Base-by-base conservation (phyloP, 2,888 invertebrate species). In the Drosophila hawaiiensis region DNA sequence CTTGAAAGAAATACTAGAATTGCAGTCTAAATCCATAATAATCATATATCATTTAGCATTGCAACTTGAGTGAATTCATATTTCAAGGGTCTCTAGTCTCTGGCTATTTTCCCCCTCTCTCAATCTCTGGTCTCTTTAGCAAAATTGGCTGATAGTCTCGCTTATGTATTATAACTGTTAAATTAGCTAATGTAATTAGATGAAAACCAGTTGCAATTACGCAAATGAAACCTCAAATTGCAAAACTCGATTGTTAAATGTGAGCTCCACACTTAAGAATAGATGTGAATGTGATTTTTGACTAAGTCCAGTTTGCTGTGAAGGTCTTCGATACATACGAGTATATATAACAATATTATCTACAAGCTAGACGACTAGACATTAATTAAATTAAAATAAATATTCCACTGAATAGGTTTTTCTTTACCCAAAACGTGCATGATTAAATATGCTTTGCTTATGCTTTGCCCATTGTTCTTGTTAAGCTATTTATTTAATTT, bases 41-140 rank as follows among this genome's bases (percentile, higher is more conserved):
- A 53, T 62, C 62, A 50, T 22, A 72, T 65, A 49, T 59, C 31
- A 63, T 53, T 54, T 28, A 70, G 54, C 77, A 84, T 84, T 86
- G 84, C 77, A 78, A 84, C 55, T 61, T 53, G 87, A 82, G 62
- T 80, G 65, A 60, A 72, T 43, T 77, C 56, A 64, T 53, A 67
- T 71, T 76, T 55, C 72, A 76, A 68, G 65, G 69, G 72, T 68
- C 60, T 71, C 67, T 41, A 59, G 66, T 63, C 62, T 35, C 28
- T 22, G 22, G 16, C 3, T 19, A 25, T 6, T 50, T 12, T 50
- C 19, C 28, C 50, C 7, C 39, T 22, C 59, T 49, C 39, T 56
- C 29, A 14, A 9, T 50, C 35, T 16, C 22, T 29, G 14, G 28
- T 10, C 29, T 22, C 22, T 16, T 58, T 43, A 31, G 43, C n/a